A percentile compares a stretch with the other conserved stretches of the same genome.
These are phyloP conservation scores for Dendrolimus pini DNA, from an alignment of 2,888 invertebrate genomes.

Conservation along the genomic window DNA sequence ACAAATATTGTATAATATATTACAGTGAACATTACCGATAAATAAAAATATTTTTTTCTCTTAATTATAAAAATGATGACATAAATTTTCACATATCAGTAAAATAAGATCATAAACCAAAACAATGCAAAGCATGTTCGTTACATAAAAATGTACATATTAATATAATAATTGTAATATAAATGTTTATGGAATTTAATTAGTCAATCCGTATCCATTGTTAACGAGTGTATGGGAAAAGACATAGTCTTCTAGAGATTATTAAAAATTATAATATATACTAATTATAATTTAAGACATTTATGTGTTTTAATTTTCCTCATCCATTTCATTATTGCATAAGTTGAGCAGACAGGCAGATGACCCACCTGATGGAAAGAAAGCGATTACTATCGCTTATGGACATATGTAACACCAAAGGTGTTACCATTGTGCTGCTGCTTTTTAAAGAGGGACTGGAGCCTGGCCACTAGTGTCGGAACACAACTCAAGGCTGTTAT, in stretches of 20 bases:
- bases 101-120: not conserved
- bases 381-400: no score
- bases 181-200: conserved; percentile 11
- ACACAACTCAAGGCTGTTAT: no score
- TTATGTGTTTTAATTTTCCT: conserved; percentile 6
- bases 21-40: no score
- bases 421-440: no score
- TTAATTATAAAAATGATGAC: not conserved
- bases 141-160: conserved; percentile 1
- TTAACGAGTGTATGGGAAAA: conserved; percentile 31
- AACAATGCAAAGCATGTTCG: not conserved
- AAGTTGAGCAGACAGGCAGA: no score
- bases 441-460: no score
- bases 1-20: no score
- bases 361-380: no score
- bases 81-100: not conserved
- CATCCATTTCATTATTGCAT: not conserved
- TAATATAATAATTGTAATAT: conserved; percentile 1
- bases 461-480: no score
- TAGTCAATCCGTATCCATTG: conserved; percentile 43
- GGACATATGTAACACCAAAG: no score
- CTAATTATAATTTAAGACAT: conserved; percentile 28
- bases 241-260: conserved; percentile 55
- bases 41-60: no score
- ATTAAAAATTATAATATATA: conserved; percentile 22